Conservation (phyloP, 2,888 invertebrate species). For the Neoascia interrupta region DNA sequence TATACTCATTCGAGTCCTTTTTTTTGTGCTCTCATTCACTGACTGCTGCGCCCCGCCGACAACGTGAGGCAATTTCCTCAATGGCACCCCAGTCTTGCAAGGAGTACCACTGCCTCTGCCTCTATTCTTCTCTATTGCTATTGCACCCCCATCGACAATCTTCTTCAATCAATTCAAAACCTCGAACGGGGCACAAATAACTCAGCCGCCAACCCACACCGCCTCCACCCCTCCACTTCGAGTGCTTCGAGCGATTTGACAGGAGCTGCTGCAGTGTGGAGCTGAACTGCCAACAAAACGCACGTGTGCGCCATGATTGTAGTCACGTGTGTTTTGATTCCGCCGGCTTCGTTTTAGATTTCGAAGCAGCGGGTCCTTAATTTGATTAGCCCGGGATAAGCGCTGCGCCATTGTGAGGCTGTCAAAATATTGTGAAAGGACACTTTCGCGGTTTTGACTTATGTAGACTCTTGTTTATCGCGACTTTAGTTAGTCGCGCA, state of each 20-base stretch:
- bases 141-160: conserved; percentile 60
- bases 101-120: background rate
- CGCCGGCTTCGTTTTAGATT: conserved; percentile 36
- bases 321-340: conserved; percentile 80
- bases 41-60: conserved; percentile 14
- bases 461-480: background rate
- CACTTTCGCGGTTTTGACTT: conserved; percentile 37
- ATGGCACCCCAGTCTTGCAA: conserved; percentile 16
- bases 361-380: conserved; percentile 39
- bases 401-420: conserved; percentile 56
- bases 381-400: conserved; percentile 65
- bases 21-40: conserved; percentile 33
- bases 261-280: conserved; percentile 57
- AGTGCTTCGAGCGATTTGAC: conserved; percentile 27
- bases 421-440: conserved; percentile 64
- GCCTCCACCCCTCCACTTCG: background rate
- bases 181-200: conserved; percentile 47
- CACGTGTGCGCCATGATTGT: conserved; percentile 77
- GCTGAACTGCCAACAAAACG: conserved; percentile 55
- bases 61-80: conserved; percentile 56
- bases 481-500: no score
- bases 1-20: conserved; percentile 49
- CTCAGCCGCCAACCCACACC: background rate
- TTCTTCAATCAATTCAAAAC: conserved; percentile 68
- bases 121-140: no score